phyloP scores from a whole-genome alignment of 1,140 invertebrate genomes.

The Bombus affinis region DNA sequence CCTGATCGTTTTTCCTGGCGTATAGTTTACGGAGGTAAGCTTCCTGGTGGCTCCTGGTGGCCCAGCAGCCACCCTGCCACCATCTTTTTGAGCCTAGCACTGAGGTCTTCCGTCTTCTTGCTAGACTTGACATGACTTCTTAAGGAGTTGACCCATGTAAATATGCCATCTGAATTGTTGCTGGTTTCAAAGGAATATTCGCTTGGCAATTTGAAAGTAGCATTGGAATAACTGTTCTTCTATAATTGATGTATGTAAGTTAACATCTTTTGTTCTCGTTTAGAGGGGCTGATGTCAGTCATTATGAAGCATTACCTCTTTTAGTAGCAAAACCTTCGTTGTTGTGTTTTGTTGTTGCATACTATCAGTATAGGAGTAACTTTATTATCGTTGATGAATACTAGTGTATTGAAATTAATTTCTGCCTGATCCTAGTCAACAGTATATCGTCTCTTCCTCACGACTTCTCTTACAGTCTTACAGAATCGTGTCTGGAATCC shows the following conservation, averaged over 20 bases:
- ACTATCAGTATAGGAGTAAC: background rate
- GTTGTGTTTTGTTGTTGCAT: background rate
- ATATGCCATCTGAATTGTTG: background rate
- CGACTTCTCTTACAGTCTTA: background rate
- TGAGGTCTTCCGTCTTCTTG: constrained; percentile 73
- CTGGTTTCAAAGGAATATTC: no score
- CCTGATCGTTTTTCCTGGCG: constrained; percentile 73
- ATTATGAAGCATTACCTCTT: no score
- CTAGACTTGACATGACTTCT: constrained; percentile 75
- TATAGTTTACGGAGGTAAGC: constrained; percentile 80
- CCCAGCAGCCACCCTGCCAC: constrained; percentile 81
- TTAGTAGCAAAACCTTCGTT: background rate
- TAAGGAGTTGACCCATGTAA: background rate
- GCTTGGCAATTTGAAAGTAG: background rate
- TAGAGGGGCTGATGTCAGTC: no score
- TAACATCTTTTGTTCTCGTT: background rate
- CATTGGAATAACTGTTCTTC: background rate
- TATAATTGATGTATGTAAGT: background rate
- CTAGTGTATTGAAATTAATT: background rate
- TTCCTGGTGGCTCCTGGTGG: constrained; percentile 80
- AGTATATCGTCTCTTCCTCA: background rate
- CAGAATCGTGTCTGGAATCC: background rate
- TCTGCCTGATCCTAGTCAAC: background rate
- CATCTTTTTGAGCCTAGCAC: constrained; percentile 79
- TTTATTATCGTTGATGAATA: no score